A percentile compares a stretch with the other conserved stretches of the same genome.
Evolutionary conservation across 2,888 invertebrate species (phyloP).

Genomic region (Coenonympha arcania): DNA sequence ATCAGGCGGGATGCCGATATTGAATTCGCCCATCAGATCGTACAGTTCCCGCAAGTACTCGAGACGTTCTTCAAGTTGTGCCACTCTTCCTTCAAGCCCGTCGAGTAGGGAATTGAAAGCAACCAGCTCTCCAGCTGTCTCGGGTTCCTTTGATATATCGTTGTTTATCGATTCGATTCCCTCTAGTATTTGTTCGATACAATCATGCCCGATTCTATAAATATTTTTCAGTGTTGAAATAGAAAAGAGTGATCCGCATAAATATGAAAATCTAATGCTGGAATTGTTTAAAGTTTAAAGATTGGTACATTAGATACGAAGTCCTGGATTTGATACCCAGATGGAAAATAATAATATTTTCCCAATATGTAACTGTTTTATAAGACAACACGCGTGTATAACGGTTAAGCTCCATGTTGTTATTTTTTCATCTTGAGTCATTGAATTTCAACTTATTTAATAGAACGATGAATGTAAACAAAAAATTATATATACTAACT

Average conservation of each 20-base stretch:
- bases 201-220: slow-evolving; percentile 76
- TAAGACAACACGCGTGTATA: too few species aligned
- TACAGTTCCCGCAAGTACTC: slow-evolving; percentile 89
- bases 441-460: too few species aligned
- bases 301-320: too few species aligned
- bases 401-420: too few species aligned
- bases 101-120: slow-evolving; percentile 81
- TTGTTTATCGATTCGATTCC: slow-evolving; percentile 78
- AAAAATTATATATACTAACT: slow-evolving; percentile 73
- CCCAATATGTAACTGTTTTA: too few species aligned
- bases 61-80: slow-evolving; percentile 79
- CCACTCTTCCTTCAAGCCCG: slow-evolving; percentile 77
- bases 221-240: neutral
- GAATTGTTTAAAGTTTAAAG: too few species aligned
- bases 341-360: too few species aligned
- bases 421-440: too few species aligned
- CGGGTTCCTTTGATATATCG: slow-evolving; percentile 78
- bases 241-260: too few species aligned
- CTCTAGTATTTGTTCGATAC: slow-evolving; percentile 73
- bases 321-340: too few species aligned
- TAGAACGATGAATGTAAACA: too few species aligned
- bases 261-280: too few species aligned
- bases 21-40: slow-evolving; percentile 86
- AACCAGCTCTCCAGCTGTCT: slow-evolving; percentile 81
- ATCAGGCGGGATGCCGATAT: slow-evolving; percentile 81